phyloP scores from a whole-genome alignment of 2,888 invertebrate genomes.

The Cephus pulcher region DNA sequence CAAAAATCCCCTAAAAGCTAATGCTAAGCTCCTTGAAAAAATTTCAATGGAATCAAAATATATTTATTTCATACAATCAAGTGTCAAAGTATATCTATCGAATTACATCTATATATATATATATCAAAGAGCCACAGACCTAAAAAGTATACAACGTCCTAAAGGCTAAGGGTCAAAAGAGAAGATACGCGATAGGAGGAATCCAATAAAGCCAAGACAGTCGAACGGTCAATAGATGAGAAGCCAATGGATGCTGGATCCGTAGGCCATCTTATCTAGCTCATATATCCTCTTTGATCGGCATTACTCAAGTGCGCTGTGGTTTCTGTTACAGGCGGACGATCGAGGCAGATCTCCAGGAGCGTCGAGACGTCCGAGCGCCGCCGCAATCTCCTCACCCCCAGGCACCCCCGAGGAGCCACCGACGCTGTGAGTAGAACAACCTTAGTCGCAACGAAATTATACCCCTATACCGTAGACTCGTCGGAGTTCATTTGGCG shows the following conservation, averaged over 20 bases:
- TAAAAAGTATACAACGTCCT: neutral
- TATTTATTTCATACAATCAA: no score
- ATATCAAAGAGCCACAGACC: neutral
- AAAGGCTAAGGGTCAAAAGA: neutral
- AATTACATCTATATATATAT: neutral
- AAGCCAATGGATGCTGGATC: neutral
- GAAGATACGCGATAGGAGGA: neutral
- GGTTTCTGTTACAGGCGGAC: conserved; percentile 54
- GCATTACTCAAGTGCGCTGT: neutral
- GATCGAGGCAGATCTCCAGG: conserved; percentile 63
- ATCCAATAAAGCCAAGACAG: neutral
- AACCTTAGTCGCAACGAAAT: neutral
- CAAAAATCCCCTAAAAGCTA: neutral
- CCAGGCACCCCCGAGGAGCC: conserved; percentile 63
- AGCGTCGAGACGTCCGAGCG: conserved; percentile 58
- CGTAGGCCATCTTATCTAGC: neutral
- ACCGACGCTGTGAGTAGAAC: conserved; percentile 61
- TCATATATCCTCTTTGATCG: neutral
- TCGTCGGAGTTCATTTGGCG: neutral
- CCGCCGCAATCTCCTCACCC: conserved; percentile 48
- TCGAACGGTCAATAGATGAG: neutral
- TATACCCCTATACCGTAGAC: neutral
- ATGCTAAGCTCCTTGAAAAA: neutral
- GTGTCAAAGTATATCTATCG: neutral
- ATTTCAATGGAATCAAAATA: neutral